Conservation (phyloP, 2,797 vertebrate genomes). For the Oreochromis mossambicus region DNA sequence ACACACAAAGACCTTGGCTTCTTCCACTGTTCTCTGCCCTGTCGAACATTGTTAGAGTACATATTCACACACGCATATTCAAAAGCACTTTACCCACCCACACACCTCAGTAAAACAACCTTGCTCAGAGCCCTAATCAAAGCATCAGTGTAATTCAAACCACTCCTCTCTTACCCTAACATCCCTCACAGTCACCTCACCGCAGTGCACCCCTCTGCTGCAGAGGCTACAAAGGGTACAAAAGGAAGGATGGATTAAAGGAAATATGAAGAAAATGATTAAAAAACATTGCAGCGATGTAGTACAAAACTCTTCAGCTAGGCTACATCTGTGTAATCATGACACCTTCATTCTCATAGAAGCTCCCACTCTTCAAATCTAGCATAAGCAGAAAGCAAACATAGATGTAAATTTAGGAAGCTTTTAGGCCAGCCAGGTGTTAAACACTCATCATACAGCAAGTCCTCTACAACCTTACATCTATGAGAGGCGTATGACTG, state of each 20-base stretch:
- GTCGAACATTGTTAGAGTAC: slow-evolving; percentile 19
- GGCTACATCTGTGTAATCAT: background rate
- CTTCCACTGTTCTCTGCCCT: slow-evolving; percentile 29
- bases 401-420: slow-evolving; percentile 9
- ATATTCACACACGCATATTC: slow-evolving; percentile 30
- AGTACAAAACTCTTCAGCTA: background rate
- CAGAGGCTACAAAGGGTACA: slow-evolving; percentile 3
- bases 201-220: background rate
- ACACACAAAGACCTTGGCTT: slow-evolving; percentile 45
- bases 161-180: slow-evolving; percentile 35
- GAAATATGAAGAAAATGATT: background rate
- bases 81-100: slow-evolving; percentile 18
- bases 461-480: slow-evolving; percentile 12
- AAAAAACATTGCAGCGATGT: background rate
- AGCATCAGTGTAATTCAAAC: slow-evolving; percentile 53
- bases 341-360: background rate
- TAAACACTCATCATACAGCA: background rate
- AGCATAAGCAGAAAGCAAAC: slow-evolving; percentile 12
- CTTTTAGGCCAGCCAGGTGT: slow-evolving; percentile 23
- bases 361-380: background rate
- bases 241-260: background rate
- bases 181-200: slow-evolving; percentile 20
- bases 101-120: slow-evolving; percentile 32
- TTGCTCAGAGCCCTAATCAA: slow-evolving; percentile 56
- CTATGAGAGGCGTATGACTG: slow-evolving; percentile 1